Evolutionary conservation across 1,140 invertebrate species (phyloP), one percentile per base, ranked within the genome.

Genomic region (Drosophila kanapiae): DNA sequence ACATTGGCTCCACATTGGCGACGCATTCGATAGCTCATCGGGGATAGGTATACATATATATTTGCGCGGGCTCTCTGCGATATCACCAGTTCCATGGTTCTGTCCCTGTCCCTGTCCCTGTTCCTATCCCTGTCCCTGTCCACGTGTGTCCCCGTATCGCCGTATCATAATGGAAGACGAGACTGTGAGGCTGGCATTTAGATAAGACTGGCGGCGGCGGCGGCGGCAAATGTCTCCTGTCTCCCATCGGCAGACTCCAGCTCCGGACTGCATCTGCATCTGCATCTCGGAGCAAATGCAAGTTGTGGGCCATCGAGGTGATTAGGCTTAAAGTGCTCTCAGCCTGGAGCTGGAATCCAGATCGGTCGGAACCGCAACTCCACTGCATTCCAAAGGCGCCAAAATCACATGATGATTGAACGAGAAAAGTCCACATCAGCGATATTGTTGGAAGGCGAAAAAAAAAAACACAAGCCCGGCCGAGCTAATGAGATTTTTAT

Each of bases 91-190:
- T 48, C 59, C 40, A n/a, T 38, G n/a, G 23, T 35, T 42, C 49
- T 6, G 53, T 38, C 60, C 16, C 49, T 7, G 49, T 48, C 49
- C 29, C 38, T 27, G 23, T 10, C 53, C 31, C 49, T 51, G 49
- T 3, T 13, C 38, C 11, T 38, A 33, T 37, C 11, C 63, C 40
- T 70, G 77, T 37, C 11, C 63, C 40, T 70, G 77, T 87, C 81
- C 74, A 80, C 85, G 85, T 88, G 82, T 82, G 69, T 70, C 67
- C 63, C 47, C 80, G 56, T 93, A 93, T 93, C 92, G 80, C 65
- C 70, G 77, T 86, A 93, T 93, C 92, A 91, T 93, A 93, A 93
- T 93, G 92, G 92, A 93, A 93, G 91, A 93, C 91, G 92, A 93
- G 92, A 93, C 92, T 91, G 80, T 80, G 80, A 93, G 92, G 85